Evolutionary conservation across 2,113 vertebrate species (phyloP).

Genomic region (Corapipo altera): DNA sequence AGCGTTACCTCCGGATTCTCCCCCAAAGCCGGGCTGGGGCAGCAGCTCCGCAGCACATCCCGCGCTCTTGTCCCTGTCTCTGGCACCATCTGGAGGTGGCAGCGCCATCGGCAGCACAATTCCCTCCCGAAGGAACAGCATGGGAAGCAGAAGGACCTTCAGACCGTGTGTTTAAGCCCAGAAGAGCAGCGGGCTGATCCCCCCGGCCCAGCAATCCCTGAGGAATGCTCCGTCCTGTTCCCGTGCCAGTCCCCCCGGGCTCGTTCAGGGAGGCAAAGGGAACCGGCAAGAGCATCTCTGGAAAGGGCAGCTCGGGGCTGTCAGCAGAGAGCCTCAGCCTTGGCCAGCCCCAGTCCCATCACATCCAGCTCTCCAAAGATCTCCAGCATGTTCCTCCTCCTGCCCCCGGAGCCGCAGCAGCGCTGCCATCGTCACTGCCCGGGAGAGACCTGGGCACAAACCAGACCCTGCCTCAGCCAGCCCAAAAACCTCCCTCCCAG

Average conservation of each 20-base stretch:
- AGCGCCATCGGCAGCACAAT: not conserved
- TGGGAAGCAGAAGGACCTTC: rapidly evolving
- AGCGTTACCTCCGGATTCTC: rapidly evolving
- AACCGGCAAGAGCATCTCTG: rapidly evolving
- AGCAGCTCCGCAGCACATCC: not conserved
- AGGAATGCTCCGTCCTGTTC: too few relatives aligned
- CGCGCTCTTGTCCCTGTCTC: not conserved
- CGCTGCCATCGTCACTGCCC: rapidly evolving
- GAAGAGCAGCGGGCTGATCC: not conserved
- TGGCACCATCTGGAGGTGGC: constrained; percentile 70
- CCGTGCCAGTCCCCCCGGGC: rapidly evolving
- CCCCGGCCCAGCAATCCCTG: not conserved
- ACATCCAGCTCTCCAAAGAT: rapidly evolving
- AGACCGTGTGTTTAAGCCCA: rapidly evolving
- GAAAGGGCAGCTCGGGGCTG: not conserved
- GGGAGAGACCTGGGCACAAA: not conserved
- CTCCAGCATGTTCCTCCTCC: not conserved
- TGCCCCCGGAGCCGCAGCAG: not conserved
- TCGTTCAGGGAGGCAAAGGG: not conserved
- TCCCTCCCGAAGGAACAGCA: rapidly evolving
- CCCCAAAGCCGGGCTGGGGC: not conserved
- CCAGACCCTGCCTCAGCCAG: not conserved
- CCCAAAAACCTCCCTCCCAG: not conserved
- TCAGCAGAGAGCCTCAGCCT: not conserved
- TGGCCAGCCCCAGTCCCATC: rapidly evolving